Conservation (phyloP, 1,140 invertebrate species). For the Drosophila lacteicornis region DNA sequence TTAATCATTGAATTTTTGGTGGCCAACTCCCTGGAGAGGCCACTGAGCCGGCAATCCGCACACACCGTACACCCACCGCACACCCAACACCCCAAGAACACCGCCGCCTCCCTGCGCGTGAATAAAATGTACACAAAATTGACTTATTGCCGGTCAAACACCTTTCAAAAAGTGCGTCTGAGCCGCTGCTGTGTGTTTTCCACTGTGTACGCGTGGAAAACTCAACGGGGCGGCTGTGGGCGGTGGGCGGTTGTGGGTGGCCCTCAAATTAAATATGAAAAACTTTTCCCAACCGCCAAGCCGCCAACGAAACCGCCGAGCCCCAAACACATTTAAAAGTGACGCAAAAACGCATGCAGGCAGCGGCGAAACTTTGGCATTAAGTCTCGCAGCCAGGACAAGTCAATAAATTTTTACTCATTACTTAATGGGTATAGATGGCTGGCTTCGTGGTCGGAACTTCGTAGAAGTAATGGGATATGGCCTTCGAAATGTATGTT, state of each 20-base stretch:
- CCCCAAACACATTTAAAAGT: conserved; percentile 66
- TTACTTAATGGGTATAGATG: conserved; percentile 37
- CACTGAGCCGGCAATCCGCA: conserved; percentile 32
- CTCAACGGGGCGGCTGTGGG: neutral
- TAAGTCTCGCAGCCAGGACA: conserved; percentile 51
- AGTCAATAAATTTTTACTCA: conserved; percentile 59
- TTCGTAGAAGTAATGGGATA: conserved; percentile 4
- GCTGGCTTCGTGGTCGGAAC: conserved; percentile 25
- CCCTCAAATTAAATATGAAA: conserved; percentile 80
- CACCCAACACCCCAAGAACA: conserved; percentile 6
- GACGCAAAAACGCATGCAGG: conserved; percentile 62
- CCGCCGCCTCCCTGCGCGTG: conserved; percentile 44
- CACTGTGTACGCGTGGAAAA: conserved; percentile 36
- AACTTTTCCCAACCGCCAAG: conserved; percentile 57
- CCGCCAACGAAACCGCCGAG: conserved; percentile 48
- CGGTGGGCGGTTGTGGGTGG: conserved; percentile 16
- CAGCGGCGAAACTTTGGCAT: conserved; percentile 59
- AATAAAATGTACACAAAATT: conserved; percentile 82
- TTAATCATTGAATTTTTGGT: conserved; percentile 83
- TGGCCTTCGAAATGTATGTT: neutral
- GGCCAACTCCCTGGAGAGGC: conserved; percentile 72
- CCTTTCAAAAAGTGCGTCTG: conserved; percentile 70
- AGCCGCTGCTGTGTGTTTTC: conserved; percentile 38
- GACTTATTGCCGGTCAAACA: conserved; percentile 83
- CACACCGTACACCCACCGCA: conserved; percentile 17